These are phyloP conservation scores for Cygnus atratus DNA, from an alignment of 2,113 vertebrate genomes.

Conservation along the genomic window DNA sequence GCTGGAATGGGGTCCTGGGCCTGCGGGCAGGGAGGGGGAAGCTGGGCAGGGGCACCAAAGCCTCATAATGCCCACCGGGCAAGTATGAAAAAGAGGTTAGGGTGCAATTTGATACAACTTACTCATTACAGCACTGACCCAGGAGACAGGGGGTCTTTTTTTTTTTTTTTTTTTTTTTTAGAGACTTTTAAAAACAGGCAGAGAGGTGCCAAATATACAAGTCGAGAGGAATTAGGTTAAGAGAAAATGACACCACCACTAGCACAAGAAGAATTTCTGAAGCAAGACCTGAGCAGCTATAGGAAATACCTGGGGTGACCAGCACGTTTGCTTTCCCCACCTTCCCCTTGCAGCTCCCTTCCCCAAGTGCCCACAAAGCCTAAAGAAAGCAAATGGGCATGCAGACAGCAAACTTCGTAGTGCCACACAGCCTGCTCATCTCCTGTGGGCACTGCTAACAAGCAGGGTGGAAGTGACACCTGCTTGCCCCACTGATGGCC, in stretches of 20 bases:
- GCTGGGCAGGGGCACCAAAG: not conserved
- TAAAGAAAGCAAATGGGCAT: not conserved
- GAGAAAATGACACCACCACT: not conserved
- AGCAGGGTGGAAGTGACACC: not conserved
- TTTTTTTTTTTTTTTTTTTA: no score
- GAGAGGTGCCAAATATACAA: not conserved
- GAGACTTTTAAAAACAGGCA: not conserved
- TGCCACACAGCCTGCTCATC: not conserved
- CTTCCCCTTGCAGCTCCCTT: fast-evolving
- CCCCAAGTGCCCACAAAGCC: not conserved
- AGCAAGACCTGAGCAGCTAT: not conserved
- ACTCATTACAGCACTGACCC: not conserved
- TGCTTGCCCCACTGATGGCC: not conserved
- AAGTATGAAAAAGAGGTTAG: not conserved
- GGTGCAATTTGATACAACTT: not conserved
- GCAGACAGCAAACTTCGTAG: not conserved
- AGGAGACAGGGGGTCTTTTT: not conserved
- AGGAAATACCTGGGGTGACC: not conserved
- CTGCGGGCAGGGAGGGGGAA: fast-evolving
- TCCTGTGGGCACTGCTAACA: not conserved
- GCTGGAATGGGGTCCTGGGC: not conserved
- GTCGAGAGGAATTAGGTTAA: not conserved
- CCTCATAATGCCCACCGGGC: not conserved
- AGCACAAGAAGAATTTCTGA: not conserved
- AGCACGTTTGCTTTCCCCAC: fast-evolving